Evolutionary conservation across 1,140 invertebrate genomes (phyloP), one percentile per base, ranked within the genome.

Genomic region (Drosophila suzukii): DNA sequence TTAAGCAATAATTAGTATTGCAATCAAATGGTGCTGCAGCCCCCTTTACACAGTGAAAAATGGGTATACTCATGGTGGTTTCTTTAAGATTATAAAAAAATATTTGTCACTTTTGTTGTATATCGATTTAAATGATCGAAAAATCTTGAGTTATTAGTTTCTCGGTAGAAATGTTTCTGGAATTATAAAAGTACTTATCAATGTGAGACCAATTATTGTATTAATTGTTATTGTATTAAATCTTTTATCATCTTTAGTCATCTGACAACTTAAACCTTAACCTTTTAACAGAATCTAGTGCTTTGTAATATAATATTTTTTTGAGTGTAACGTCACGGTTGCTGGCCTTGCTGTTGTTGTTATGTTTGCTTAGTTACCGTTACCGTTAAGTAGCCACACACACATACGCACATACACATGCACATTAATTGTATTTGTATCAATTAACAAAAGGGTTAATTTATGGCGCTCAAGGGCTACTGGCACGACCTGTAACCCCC

Each of bases 401-500:
- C 59, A 70, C 44, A 73, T 54, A 68, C 30, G 46, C 36, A 43
- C 41, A 61, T 63, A 49, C 55, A 61, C 54, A 55, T 68, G 61
- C 56, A 67, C 75, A 85, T 86, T 86, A 90, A 90, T 90, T 91
- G 77, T 90, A 91, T 91, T 91, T 91, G 90, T 91, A 91, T 91
- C 90, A 91, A 91, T 91, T 91, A 91, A 91, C 90, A 91, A 90
- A 91, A 91, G 86, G 90, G 90, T 91, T 91, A 91, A 91, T 91
- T 91, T 91, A 90, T 91, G 81, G 63, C 75, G 80, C 83, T 89
- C 85, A 75, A 81, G 85, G 85, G 83, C 84, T 72, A 72, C 62
- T 49, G 72, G 47, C 53, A 62, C 57, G 47, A 57, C 55, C 75
- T 56, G 34, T 10, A 20, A n/a, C 36, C 55, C 30, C 55, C 41